Base-by-base conservation (phyloP, 2,797 vertebrate genomes). In the Sebastes hubbsi region DNA sequence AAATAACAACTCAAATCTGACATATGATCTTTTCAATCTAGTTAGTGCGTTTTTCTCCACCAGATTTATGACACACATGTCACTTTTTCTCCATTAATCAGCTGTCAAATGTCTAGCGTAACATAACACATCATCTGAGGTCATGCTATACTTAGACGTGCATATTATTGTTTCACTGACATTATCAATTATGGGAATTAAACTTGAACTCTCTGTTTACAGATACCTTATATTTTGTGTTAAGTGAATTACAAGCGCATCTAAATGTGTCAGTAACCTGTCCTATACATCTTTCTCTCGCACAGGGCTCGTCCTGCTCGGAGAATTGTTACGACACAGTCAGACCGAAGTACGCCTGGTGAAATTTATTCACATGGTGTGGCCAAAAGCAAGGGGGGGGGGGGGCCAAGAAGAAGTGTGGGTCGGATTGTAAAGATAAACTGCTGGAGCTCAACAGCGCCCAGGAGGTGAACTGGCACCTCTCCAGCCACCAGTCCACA, bases 1-100 rank as follows among this genome's bases (percentile, higher is more conserved):
- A 77, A 66, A 80, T 42, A 75, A 65, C 24, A 62, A 60, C 54
- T 78, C 55, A 56, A 83, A 84, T 32, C 30, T 69, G 72, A 85
- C 52, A 72, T 27, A 16, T 67, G 56, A 84, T 63, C 61, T 75
- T 78, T 73, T 81, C 30, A 71, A 66, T 76, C 42, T 69, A 29
- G 70, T 81, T 69, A 29, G 29, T 27, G 25, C 1, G 6, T 5
- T 58, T 46, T 81, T 82, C 52, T 65, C 22, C 27, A 27, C 12
- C 54, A 63, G 72, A 89, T 79, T 86, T 81, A 83, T 62, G 27
- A 58, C 34, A 70, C n/a, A 71, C 20, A 1, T 13, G 42, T 63
- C 62, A 46, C 38, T 9, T 68, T 80, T 76, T 59, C 49, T 59
- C 55, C 38, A 75, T 82, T 49, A 22, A 62, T 83, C 66, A 75